Percentiles rank a stretch among this genome's conserved stretches.
These are phyloP conservation scores for Alethe castanea DNA, from an alignment of 2,113 vertebrate genomes.

Conservation along the genomic window DNA sequence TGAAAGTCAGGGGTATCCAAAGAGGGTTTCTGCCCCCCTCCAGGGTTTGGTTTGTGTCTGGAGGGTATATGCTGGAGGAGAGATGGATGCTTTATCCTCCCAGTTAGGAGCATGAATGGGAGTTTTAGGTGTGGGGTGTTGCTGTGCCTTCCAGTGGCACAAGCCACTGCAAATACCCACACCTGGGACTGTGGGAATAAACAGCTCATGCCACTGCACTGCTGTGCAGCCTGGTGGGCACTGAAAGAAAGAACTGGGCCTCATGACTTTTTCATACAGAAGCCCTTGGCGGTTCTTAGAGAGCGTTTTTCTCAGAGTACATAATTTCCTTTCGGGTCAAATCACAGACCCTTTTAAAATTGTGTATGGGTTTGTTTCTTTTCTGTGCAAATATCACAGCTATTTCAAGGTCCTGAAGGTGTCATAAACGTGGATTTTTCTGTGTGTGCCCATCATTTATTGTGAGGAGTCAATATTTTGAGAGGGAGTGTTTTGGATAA, in stretches of 20 bases:
- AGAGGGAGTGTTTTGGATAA: not conserved
- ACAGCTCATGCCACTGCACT: not conserved
- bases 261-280: not conserved
- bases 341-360: not conserved
- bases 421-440: not conserved
- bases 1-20: not conserved
- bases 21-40: not conserved
- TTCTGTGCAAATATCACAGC: not conserved
- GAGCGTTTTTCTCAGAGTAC: not conserved
- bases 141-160: not conserved
- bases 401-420: not conserved
- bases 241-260: not conserved
- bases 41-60: not conserved
- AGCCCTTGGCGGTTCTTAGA: not conserved
- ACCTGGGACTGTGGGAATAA: too few relatives aligned
- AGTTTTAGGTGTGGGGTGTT: not conserved
- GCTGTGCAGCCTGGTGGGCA: too few relatives aligned
- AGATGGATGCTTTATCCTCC: not conserved
- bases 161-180: not conserved
- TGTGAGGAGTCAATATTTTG: not conserved
- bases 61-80: not conserved
- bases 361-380: not conserved
- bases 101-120: accelerated
- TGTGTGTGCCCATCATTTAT: not conserved
- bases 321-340: not conserved